Conservation (phyloP, 2,113 vertebrate genomes). For the Heterochromis multidens region DNA sequence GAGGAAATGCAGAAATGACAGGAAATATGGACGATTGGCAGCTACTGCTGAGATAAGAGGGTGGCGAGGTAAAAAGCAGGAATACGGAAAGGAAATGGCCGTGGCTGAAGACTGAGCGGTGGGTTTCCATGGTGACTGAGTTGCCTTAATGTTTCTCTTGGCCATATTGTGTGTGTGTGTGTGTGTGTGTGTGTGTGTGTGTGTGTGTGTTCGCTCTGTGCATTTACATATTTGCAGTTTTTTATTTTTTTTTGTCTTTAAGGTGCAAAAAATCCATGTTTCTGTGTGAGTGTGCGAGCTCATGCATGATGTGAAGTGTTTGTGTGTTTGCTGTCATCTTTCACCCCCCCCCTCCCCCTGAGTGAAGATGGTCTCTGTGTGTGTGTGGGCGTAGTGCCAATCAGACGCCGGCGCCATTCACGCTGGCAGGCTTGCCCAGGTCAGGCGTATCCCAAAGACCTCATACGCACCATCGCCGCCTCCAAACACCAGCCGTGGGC, state of each 20-base stretch:
- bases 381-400: slow-evolving; percentile 41
- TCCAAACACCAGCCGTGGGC: slow-evolving; percentile 34
- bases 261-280: neutral
- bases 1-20: neutral
- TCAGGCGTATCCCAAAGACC: slow-evolving; percentile 47
- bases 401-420: slow-evolving; percentile 45
- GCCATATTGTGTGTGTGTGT: slow-evolving; percentile 9
- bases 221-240: neutral
- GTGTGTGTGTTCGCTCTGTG: neutral
- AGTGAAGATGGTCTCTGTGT: neutral
- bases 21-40: slow-evolving; percentile 27
- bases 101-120: slow-evolving; percentile 24
- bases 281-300: neutral
- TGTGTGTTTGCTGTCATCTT: neutral
- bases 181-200: neutral
- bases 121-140: slow-evolving; percentile 67
- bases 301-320: neutral
- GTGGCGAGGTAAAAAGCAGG: neutral
- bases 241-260: neutral
- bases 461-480: slow-evolving; percentile 11
- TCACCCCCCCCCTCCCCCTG: neutral
- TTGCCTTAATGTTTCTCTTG: slow-evolving; percentile 46
- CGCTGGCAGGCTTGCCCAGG: slow-evolving; percentile 49
- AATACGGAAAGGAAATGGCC: slow-evolving; percentile 27
- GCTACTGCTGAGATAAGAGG: slow-evolving; percentile 43